Base-by-base conservation (phyloP, 1,140 invertebrate genomes). In the Zaprionus inermis region DNA sequence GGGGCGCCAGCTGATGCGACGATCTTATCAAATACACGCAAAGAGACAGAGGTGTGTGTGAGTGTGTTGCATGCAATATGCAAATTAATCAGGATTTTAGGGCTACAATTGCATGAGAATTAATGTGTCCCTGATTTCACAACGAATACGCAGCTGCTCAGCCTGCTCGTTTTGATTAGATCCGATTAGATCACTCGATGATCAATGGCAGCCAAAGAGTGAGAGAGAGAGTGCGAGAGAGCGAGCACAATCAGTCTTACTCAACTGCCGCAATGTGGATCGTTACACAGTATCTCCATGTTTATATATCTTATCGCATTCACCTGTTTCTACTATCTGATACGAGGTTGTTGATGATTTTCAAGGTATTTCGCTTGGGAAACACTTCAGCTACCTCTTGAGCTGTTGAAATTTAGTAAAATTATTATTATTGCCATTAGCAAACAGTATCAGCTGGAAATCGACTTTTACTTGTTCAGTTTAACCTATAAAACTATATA, bases 21-120 rank as follows among this genome's bases (percentile, higher is more conserved):
- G 84, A 89, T 86, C 84, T 74, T 79, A 88, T 86, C 76, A 63
- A 58, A 36, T 61, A 71, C 52, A 52, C 49, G 38, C 49, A 61
- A 44, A 60, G 30, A 38, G 41, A 58, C 14, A 46, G 14, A 57
- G 22, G 22, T 46, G 54, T 32, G 51, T 30, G 20, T 54, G n/a
- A 1, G 24, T 30, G 46, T 20, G 18, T 36, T 56, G 61, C 83
- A 86, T 83, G 83, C 81, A 71, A 75, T 83, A 88, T 88, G 84
- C 84, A 88, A 89, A 89, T 88, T 88, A 88, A 88, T 89, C 84
- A 80, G 57, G 24, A 56, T 57, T 49, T 72, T 68, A 36, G 49
- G 68, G 60, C 44, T 68, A 58, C 59, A 85, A 81, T 75, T 66
- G 70, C 67, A 28, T 52, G 61, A 60, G 51, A 64, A 65, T 60